Evolutionary conservation across 2,113 vertebrate genomes (phyloP), one percentile per base, ranked within the genome.

Genomic region (Gadus macrocephalus): DNA sequence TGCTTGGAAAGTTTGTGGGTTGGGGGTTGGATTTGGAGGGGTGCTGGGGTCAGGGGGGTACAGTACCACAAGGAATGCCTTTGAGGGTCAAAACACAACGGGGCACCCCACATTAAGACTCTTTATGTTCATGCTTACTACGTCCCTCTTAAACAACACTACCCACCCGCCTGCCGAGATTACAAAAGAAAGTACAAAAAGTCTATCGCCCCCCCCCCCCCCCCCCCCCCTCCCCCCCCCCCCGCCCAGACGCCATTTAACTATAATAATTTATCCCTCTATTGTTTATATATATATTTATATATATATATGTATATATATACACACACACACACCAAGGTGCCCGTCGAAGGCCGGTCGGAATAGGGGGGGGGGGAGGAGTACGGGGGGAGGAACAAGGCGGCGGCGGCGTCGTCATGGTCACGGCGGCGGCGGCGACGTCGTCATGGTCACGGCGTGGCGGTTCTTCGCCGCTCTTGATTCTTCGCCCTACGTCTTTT

Each of bases 171-270:
- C 74, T 76, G 61, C 84, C 69, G 15, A 12, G 5, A 73, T 85
- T 86, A 83, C 67, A 89, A 89, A 89, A 87, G 64, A 88, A 86
- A 82, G 81, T 88, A 88, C 76, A 88, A 89, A 89, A 89, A 87
- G 79, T 86, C 83, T 83, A 87, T 78, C 74, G 83, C 74, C 62
- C 64, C 78, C 78, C 72, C 78, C 68, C 70, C 62, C 64, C 42
- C 77, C 69, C 70, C 62, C 62, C 71, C 9, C 80, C 73, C n/a
- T n/a, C 78, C 72, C 78, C 68, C 70, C 62, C 64, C 42, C 77
- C 69, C 70, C 62, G 59, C 71, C 9, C 80, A 72, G 71, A 58
- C 74, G 71, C 67, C 80, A 71, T 67, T 79, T 64, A 61, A 70
- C 85, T 85, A 86, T 69, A 83, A 78, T 86, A 78, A 82, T 76